Percentiles rank a stretch among this genome's conserved stretches.
Conservation (phyloP, 2,888 invertebrate species). For the Troides oblongomaculatus region DNA sequence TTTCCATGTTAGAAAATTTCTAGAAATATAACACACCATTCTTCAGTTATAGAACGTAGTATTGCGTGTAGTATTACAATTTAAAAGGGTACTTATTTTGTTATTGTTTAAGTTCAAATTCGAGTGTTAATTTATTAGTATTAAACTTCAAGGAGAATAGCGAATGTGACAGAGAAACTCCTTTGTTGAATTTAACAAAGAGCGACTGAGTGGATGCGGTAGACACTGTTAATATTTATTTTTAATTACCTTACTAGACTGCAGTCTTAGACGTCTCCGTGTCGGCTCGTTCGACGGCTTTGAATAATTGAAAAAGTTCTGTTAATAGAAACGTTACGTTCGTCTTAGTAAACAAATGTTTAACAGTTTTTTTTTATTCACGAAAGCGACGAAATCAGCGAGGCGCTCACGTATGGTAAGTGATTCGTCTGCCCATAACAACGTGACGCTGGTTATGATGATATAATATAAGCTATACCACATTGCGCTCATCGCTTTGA, state of each 20-base stretch:
- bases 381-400: too few species aligned
- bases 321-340: background rate
- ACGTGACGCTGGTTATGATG: too few species aligned
- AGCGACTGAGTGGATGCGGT: conserved; percentile 34
- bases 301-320: conserved; percentile 10
- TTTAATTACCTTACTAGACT: conserved; percentile 37
- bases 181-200: conserved; percentile 38
- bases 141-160: conserved; percentile 31
- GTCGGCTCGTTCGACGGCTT: conserved; percentile 19
- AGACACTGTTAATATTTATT: conserved; percentile 38
- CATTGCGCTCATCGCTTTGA: too few species aligned
- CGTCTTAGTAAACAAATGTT: background rate
- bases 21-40: conserved; percentile 11
- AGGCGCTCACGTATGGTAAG: too few species aligned
- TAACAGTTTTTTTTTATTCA: background rate
- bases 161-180: conserved; percentile 31
- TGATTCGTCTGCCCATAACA: too few species aligned
- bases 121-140: background rate
- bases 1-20: conserved; percentile 27
- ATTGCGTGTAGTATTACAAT: background rate
- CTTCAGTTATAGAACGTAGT: conserved; percentile 1
- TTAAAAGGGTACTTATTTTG: background rate
- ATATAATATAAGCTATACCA: too few species aligned
- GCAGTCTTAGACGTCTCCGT: conserved; percentile 26
- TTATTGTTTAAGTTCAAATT: conserved; percentile 5